Conservation (phyloP, 2,113 vertebrate genomes). For the Bostrychus sinensis region DNA sequence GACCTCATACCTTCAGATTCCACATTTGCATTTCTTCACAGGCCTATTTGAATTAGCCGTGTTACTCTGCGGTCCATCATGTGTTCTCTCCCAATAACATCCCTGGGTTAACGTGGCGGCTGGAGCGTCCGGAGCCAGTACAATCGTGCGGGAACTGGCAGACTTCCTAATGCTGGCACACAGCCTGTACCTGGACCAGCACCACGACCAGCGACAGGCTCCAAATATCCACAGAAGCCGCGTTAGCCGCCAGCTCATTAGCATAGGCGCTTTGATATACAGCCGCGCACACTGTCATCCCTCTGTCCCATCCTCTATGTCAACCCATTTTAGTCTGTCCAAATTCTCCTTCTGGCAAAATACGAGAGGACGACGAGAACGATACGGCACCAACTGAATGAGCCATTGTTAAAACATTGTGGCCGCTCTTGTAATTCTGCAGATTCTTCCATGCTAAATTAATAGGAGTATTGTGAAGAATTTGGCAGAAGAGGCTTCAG, state of each 20-base stretch:
- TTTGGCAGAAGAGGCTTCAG: neutral
- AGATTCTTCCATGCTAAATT: neutral
- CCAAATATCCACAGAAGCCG: constrained; percentile 62
- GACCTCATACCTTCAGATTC: neutral
- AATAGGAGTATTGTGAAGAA: constrained; percentile 13
- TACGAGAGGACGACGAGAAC: constrained; percentile 14
- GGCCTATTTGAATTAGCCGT: constrained; percentile 14
- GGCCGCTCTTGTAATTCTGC: constrained; percentile 12
- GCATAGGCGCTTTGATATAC: constrained; percentile 69
- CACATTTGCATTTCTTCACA: constrained; percentile 13
- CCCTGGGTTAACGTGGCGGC: constrained; percentile 53
- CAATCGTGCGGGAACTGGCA: constrained; percentile 33
- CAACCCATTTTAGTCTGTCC: constrained; percentile 40
- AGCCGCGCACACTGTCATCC: constrained; percentile 48
- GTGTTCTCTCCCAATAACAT: constrained; percentile 30
- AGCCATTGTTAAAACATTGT: constrained; percentile 27
- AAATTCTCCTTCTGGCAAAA: constrained; percentile 42
- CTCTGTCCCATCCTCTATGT: constrained; percentile 31
- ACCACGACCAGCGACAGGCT: constrained; percentile 34
- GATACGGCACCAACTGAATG: constrained; percentile 18
- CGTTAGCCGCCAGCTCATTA: constrained; percentile 67
- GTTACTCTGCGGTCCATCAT: constrained; percentile 18
- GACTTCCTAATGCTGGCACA: constrained; percentile 36
- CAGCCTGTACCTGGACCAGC: constrained; percentile 52
- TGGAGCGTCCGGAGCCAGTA: constrained; percentile 22